These are phyloP conservation scores for Pyralis farinalis DNA, from an alignment of 2,888 invertebrate species.

Conservation along the genomic window DNA sequence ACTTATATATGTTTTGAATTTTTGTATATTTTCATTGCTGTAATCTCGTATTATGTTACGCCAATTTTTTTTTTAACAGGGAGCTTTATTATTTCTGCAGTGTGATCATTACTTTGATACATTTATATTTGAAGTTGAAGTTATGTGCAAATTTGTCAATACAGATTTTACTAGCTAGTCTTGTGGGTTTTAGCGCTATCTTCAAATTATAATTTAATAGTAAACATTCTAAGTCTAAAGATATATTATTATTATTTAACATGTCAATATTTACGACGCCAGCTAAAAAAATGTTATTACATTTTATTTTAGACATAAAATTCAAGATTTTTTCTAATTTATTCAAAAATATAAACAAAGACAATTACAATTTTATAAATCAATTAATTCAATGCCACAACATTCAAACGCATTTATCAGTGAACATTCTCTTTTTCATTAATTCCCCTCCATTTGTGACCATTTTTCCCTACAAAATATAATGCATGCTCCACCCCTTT, in stretches of 20 bases:
- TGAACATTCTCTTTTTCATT: constrained; percentile 1
- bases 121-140: constrained; percentile 3
- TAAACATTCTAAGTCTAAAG: constrained; percentile 12
- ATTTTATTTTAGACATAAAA: background rate
- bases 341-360: constrained; percentile 9
- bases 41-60: constrained; percentile 1
- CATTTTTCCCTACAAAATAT: constrained; percentile 1
- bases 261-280: constrained; percentile 2
- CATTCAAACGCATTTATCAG: constrained; percentile 10
- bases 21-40: constrained; percentile 1
- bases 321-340: constrained; percentile 2
- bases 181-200: constrained; percentile 12
- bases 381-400: constrained; percentile 11
- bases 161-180: constrained; percentile 11
- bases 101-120: constrained; percentile 9
- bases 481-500: constrained; percentile 14
- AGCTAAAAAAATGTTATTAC: background rate
- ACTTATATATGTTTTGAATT: constrained; percentile 4
- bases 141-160: constrained; percentile 13
- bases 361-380: background rate
- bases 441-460: constrained; percentile 3
- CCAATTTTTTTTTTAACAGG: constrained; percentile 3
- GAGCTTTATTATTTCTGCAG: constrained; percentile 5
- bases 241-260: constrained; percentile 6
- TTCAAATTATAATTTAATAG: constrained; percentile 13